phyloP scores from a whole-genome alignment of 2,113 vertebrate genomes.

The Cyphomyrus plagiostoma region DNA sequence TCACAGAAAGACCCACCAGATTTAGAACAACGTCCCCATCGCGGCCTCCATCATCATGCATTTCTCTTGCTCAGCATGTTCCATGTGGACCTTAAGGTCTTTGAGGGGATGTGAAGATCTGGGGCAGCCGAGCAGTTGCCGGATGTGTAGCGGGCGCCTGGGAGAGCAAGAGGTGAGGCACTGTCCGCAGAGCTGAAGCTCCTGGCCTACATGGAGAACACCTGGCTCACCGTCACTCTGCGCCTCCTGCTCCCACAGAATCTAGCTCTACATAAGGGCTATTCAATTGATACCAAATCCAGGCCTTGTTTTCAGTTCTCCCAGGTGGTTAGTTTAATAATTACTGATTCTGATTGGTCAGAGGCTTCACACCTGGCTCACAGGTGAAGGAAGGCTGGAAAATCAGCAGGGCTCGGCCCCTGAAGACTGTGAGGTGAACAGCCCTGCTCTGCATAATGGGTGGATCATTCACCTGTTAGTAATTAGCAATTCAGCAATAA shows the following conservation, averaged over 20 bases:
- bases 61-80: neutral
- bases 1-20: neutral
- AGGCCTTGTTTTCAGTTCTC: too few relatives aligned
- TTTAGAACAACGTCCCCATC: neutral
- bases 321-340: too few relatives aligned
- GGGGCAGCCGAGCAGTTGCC: neutral
- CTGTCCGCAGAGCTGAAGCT: neutral
- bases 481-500: neutral
- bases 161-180: neutral
- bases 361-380: too few relatives aligned
- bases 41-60: neutral
- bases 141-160: neutral
- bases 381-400: too few relatives aligned
- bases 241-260: neutral
- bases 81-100: neutral
- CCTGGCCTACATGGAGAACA: neutral
- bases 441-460: neutral
- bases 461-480: neutral
- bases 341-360: too few relatives aligned
- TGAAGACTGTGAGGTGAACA: too few relatives aligned
- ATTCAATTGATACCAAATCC: too few relatives aligned
- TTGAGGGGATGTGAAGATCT: neutral
- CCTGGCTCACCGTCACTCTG: neutral
- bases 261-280: neutral
- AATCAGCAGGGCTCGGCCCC: too few relatives aligned